These are phyloP conservation scores for Chymomyza costata DNA, from an alignment of 1,140 invertebrate species.

Conservation along the genomic window DNA sequence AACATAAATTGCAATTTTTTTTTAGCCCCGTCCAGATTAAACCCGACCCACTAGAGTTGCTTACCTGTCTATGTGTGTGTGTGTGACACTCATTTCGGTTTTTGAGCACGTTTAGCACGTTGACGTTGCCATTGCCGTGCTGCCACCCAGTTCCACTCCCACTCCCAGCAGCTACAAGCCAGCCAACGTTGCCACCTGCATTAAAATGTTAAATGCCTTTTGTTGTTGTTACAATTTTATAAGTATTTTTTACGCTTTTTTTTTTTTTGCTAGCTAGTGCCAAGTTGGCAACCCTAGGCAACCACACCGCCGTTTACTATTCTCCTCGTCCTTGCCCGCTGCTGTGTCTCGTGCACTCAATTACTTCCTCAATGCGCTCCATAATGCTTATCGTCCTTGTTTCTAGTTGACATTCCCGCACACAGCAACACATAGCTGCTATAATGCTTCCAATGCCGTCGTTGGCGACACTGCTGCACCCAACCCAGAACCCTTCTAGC, in stretches of 20 bases:
- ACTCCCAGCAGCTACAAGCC: not conserved
- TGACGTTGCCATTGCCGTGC: constrained; percentile 41
- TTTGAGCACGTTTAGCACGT: constrained; percentile 72
- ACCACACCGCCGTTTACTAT: constrained; percentile 11
- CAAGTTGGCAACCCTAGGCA: no score
- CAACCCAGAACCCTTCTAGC: not conserved
- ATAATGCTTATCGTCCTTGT: constrained; percentile 73
- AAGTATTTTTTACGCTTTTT: constrained; percentile 22
- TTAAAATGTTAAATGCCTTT: constrained; percentile 66
- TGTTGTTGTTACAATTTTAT: constrained; percentile 34
- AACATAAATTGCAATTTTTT: constrained; percentile 61
- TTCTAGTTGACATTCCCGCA: constrained; percentile 71
- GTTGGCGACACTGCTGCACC: not conserved
- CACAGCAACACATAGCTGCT: constrained; percentile 39
- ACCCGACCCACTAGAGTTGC: constrained; percentile 8
- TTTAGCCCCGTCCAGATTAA: no score
- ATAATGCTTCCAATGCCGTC: constrained; percentile 37
- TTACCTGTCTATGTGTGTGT: not conserved
- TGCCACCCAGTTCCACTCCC: constrained; percentile 10
- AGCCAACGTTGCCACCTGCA: constrained; percentile 34
- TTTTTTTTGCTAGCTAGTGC: constrained; percentile 12
- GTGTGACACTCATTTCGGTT: constrained; percentile 65
- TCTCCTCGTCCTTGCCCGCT: constrained; percentile 52
- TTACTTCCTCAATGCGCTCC: constrained; percentile 72
- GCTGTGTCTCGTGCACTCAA: constrained; percentile 68